Percentiles rank a stretch among this genome's conserved stretches.
Conservation (phyloP, 2,113 vertebrate genomes). For the Butorides virescens region DNA sequence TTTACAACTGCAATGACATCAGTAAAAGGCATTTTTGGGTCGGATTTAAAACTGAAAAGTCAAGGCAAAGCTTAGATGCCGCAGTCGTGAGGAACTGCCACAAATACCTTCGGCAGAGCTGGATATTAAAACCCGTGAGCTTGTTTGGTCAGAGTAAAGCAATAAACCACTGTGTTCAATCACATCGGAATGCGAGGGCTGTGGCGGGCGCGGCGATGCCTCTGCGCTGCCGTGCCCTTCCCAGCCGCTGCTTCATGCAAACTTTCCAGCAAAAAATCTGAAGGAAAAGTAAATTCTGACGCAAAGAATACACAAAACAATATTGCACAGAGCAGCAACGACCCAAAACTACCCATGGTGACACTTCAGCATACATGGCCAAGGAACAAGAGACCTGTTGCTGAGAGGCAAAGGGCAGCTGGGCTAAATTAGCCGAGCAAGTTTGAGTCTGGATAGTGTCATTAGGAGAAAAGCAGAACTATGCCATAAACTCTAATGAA, state of each 20-base stretch:
- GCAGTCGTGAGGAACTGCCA: neutral
- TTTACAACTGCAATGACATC: conserved; percentile 33
- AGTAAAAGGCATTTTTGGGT: neutral
- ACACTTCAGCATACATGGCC: neutral
- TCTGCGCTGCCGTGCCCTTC: neutral
- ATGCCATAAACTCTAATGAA: conserved; percentile 82
- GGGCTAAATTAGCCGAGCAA: conserved; percentile 77
- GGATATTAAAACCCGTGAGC: conserved; percentile 46
- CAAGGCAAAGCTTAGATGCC: conserved; percentile 6
- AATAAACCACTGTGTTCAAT: conserved; percentile 54
- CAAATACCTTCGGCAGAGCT: conserved; percentile 41
- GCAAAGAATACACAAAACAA: neutral
- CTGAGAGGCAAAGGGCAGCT: conserved; percentile 75
- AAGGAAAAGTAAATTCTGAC: neutral
- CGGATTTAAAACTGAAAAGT: neutral
- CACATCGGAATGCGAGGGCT: conserved; percentile 41
- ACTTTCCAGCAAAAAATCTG: neutral
- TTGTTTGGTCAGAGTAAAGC: conserved; percentile 47
- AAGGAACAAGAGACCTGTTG: conserved; percentile 59
- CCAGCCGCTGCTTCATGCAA: neutral
- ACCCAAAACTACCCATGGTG: conserved; percentile 29
- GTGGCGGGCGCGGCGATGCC: neutral
- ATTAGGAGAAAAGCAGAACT: conserved; percentile 82
- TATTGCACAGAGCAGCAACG: neutral
- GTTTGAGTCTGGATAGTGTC: conserved; percentile 80